These are phyloP conservation scores for Nemotelus pantherinus DNA, from an alignment of 2,888 invertebrate genomes.

Conservation along the genomic window DNA sequence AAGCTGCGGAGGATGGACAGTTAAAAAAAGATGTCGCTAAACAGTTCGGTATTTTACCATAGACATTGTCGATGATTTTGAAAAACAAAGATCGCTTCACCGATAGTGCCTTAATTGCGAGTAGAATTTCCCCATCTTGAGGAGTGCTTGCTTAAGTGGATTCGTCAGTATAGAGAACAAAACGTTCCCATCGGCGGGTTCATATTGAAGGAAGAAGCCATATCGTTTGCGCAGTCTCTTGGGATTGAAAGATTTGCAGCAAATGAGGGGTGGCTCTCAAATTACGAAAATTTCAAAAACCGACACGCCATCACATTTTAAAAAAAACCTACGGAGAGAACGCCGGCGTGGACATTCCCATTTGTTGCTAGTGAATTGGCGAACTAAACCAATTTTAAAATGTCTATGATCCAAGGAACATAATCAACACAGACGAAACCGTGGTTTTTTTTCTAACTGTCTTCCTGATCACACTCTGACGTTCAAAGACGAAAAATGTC, in stretches of 20 bases:
- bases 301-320: neutral
- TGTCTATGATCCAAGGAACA: conserved; percentile 13
- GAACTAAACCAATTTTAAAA: conserved; percentile 44
- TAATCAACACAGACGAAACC: conserved; percentile 56
- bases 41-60: neutral
- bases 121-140: conserved; percentile 35
- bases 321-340: neutral
- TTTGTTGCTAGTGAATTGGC: conserved; percentile 17
- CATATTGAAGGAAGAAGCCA: conserved; percentile 11
- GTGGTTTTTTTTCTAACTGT: conserved; percentile 56
- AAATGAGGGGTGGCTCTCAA: conserved; percentile 29
- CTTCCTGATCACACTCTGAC: conserved; percentile 55
- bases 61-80: neutral
- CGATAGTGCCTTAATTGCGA: conserved; percentile 9
- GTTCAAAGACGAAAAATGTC: conserved; percentile 57
- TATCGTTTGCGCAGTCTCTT: conserved; percentile 1
- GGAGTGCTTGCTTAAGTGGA: conserved; percentile 32
- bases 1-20: neutral
- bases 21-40: neutral
- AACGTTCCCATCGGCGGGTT: too few relatives aligned
- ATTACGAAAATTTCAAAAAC: conserved; percentile 52
- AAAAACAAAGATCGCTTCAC: conserved; percentile 16
- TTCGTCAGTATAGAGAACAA: conserved; percentile 20
- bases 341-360: neutral
- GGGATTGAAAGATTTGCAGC: conserved; percentile 4